Base-by-base conservation (phyloP, 2,797 vertebrate genomes). In the Yasuhikotakia modesta region DNA sequence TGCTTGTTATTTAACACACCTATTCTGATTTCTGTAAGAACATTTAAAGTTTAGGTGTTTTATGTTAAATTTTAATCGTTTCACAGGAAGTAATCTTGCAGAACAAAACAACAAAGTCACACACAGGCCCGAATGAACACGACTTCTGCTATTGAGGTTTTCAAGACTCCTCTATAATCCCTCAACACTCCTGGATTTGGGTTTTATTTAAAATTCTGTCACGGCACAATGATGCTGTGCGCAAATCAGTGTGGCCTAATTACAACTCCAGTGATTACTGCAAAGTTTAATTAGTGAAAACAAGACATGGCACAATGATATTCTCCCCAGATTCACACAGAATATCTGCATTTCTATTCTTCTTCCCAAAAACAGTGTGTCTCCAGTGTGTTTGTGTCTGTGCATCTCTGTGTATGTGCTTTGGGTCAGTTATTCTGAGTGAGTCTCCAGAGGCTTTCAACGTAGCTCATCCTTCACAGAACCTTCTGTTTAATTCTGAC, bases 171-270 rank as follows among this genome's bases (percentile, higher is more conserved):
- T 68, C 60, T 39, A 24, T 61, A 50, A 35, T 77, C 75, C n/a
- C 75, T n/a, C 19, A 70, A 48, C 39, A 22, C 24, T 57, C 57
- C 45, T 4, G 13, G 24, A 58, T 76, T 76, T 16, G 17, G 43
- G 75, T 77, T 70, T 77, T 77, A 61, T 77, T 77, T 77, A 24
- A 77, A 60, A 68, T 70, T 75, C 66, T 70, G 65, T 78, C 61
- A 58, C 27, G 70, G 53, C 75, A 71, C 55, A 7, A 61, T 58
- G 30, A 52, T 43, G 39, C 39, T 43, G 39, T 43, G 39, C 7
- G 10, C 10, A 10, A 83, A 90, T 89, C 83, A 73, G 83, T 83
- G 63, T 79, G 86, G 89, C 87, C 87, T 84, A 86, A 86, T 88
- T 91, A 81, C 80, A 80, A 76, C 66, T 72, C 79, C 60, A 75